Conservation (phyloP, 2,113 vertebrate species). For the Burhinus oedicnemus region DNA sequence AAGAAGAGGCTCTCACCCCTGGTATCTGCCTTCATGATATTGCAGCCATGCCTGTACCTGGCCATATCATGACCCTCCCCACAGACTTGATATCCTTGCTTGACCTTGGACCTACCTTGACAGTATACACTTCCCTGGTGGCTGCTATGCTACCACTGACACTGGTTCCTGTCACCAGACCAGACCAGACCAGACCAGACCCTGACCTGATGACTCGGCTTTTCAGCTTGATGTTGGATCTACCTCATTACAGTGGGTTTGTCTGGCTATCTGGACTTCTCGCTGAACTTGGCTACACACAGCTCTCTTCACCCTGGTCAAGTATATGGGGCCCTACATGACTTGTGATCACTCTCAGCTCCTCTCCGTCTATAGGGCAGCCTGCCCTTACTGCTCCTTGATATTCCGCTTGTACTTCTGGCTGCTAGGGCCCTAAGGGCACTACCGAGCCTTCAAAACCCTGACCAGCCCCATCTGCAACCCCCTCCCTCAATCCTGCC, state of each 20-base stretch:
- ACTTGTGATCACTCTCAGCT: background rate
- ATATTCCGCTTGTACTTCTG: background rate
- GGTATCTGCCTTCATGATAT: background rate
- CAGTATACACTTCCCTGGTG: background rate
- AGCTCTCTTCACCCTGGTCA: background rate
- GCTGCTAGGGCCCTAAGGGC: rapidly evolving
- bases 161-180: background rate
- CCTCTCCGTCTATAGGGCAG: rapidly evolving
- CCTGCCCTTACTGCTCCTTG: background rate
- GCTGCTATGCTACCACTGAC: background rate
- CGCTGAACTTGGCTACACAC: background rate
- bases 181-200: background rate
- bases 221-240: background rate
- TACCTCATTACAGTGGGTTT: background rate
- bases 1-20: background rate
- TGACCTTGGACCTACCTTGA: background rate
- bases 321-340: rapidly evolving
- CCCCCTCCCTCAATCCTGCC: rapidly evolving
- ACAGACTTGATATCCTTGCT: background rate
- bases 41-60: background rate
- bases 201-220: background rate
- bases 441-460: background rate
- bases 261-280: background rate
- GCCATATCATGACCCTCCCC: background rate
- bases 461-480: background rate